phyloP scores from a whole-genome alignment of 2,888 invertebrate genomes.

The Limnephilus lunatus region DNA sequence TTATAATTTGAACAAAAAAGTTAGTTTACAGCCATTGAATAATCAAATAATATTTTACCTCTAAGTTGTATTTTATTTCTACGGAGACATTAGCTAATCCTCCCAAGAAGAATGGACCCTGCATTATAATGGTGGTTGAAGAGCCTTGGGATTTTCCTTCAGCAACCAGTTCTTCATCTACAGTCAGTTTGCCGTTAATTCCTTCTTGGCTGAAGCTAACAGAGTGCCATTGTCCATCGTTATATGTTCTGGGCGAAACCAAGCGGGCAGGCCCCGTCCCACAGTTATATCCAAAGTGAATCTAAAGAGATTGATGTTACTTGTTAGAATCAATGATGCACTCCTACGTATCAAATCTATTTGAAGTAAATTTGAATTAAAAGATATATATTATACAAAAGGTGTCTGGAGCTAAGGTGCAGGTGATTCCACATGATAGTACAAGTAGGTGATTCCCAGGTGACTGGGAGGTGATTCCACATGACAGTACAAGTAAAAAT shows the following conservation, averaged over 20 bases:
- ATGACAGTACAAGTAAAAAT: too few relatives aligned
- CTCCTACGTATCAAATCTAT: not conserved
- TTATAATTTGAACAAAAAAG: not conserved
- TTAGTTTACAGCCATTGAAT: not conserved
- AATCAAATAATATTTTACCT: constrained; percentile 57
- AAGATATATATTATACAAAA: not conserved
- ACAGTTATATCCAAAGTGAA: constrained; percentile 85
- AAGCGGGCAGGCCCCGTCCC: constrained; percentile 81
- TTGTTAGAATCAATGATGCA: not conserved
- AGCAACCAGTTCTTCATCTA: constrained; percentile 80
- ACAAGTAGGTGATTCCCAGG: too few relatives aligned
- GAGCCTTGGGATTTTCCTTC: constrained; percentile 75
- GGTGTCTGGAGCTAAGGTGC: too few relatives aligned
- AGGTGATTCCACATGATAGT: too few relatives aligned
- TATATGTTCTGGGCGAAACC: constrained; percentile 78
- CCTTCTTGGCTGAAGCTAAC: constrained; percentile 82
- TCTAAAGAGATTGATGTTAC: constrained; percentile 69
- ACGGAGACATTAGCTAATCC: constrained; percentile 80
- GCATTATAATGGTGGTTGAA: constrained; percentile 78
- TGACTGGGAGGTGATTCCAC: too few relatives aligned
- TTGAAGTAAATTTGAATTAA: not conserved
- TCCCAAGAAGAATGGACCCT: constrained; percentile 88
- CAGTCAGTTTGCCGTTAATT: constrained; percentile 81
- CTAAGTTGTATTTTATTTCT: constrained; percentile 72
- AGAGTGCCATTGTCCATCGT: constrained; percentile 89